Evolutionary conservation across 2,888 invertebrate genomes (phyloP).

Genomic region (Diaperis boleti): DNA sequence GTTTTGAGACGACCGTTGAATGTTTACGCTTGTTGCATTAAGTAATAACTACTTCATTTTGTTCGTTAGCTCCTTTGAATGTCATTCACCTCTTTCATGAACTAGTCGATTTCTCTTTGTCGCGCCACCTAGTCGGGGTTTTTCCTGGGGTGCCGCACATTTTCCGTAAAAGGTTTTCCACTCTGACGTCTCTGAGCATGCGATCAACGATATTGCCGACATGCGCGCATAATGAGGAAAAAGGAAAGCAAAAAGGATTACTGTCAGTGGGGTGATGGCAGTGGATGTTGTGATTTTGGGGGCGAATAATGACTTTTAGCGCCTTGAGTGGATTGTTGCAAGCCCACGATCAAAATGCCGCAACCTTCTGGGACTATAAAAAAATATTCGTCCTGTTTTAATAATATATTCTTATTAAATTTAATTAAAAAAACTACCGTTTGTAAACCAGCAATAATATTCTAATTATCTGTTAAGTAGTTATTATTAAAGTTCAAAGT

Average conservation of each 20-base stretch:
- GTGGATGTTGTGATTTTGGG: conserved; percentile 24
- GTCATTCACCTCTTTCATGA: too few species aligned
- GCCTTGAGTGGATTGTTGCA: conserved; percentile 24
- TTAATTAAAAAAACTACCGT: conserved; percentile 21
- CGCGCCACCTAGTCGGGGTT: too few species aligned
- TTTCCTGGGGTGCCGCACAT: too few species aligned
- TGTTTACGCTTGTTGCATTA: too few species aligned
- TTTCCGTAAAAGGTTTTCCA: too few species aligned
- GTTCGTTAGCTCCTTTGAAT: too few species aligned
- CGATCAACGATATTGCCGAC: conserved; percentile 2
- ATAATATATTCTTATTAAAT: conserved; percentile 1
- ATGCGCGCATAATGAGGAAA: conserved; percentile 30
- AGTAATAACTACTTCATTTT: too few species aligned
- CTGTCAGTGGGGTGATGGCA: conserved; percentile 23
- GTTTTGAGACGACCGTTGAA: too few species aligned
- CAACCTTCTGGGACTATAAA: not conserved
- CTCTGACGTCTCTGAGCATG: conserved; percentile 28
- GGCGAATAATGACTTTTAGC: conserved; percentile 19
- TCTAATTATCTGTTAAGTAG: conserved; percentile 11
- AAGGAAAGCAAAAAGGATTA: conserved; percentile 16
- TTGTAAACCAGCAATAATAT: conserved; percentile 16
- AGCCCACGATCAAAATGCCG: conserved; percentile 6
- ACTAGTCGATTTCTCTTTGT: too few species aligned
- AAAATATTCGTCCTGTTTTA: conserved; percentile 15
- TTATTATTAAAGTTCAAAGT: conserved; percentile 5